A percentile compares a stretch with the other conserved stretches of the same genome.
Conservation (phyloP, 2,888 invertebrate species). For the Copidosoma aretas region DNA sequence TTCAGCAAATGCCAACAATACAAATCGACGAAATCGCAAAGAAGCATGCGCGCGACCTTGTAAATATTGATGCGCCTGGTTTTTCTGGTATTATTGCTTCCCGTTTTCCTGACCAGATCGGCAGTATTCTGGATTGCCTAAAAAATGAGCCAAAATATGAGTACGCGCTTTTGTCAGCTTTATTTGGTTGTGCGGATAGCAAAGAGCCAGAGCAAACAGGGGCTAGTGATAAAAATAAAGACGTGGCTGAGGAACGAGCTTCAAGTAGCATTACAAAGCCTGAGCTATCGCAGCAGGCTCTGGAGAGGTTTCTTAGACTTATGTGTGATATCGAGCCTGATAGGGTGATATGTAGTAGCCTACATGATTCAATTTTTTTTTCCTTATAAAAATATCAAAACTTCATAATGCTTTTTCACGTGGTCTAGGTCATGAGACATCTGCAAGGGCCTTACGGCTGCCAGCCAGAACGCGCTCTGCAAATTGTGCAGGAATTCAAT, state of each 20-base stretch:
- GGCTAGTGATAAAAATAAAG: constrained; percentile 38
- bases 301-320: constrained; percentile 57
- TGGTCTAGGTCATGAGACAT: constrained; percentile 52
- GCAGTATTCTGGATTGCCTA: constrained; percentile 55
- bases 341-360: constrained; percentile 44
- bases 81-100: constrained; percentile 51
- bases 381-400: constrained; percentile 8
- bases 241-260: constrained; percentile 9
- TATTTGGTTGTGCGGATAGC: constrained; percentile 44
- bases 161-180: constrained; percentile 52
- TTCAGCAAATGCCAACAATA: constrained; percentile 52
- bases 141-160: constrained; percentile 51
- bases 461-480: constrained; percentile 70
- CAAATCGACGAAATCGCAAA: constrained; percentile 51
- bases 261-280: constrained; percentile 45
- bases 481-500: constrained; percentile 70
- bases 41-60: constrained; percentile 48
- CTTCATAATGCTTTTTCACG: constrained; percentile 4
- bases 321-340: constrained; percentile 60
- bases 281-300: constrained; percentile 48
- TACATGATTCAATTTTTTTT: neutral
- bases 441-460: constrained; percentile 63
- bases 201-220: neutral
- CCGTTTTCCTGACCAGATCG: constrained; percentile 56
- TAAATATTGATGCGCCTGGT: constrained; percentile 51